Evolutionary conservation across 1,140 invertebrate species (phyloP).

Genomic region (Drosophila serrata): DNA sequence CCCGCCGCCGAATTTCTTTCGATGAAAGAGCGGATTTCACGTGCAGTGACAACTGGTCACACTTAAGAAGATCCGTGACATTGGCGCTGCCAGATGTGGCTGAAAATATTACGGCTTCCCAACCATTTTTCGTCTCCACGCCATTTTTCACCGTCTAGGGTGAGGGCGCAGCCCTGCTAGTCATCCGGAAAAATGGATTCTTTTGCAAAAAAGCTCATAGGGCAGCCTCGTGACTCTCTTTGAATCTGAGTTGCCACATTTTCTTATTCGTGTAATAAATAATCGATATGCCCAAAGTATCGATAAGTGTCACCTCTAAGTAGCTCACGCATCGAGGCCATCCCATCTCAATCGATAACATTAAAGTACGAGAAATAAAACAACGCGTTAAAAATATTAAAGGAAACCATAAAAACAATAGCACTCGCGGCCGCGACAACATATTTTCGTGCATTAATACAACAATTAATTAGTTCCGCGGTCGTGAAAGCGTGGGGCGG

Average conservation of each 20-base stretch:
- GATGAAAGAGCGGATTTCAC: neutral
- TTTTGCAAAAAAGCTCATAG: neutral
- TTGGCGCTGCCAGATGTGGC: neutral
- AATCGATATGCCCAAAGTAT: neutral
- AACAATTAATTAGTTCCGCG: constrained; percentile 1
- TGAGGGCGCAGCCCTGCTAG: rapidly evolving
- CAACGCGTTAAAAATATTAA: constrained; percentile 29
- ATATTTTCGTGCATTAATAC: constrained; percentile 14
- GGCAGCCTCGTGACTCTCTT: neutral
- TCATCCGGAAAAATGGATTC: neutral
- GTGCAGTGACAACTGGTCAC: neutral
- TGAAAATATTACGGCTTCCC: neutral
- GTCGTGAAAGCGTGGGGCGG: constrained; percentile 5
- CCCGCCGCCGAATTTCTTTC: too few species aligned
- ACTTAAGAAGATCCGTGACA: neutral
- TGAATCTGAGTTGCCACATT: neutral
- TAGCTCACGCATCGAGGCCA: too few species aligned
- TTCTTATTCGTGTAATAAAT: neutral
- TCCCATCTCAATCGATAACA: constrained; percentile 4
- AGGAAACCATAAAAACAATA: constrained; percentile 31
- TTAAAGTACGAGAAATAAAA: constrained; percentile 19
- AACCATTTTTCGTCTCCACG: too few species aligned
- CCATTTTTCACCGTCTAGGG: neutral
- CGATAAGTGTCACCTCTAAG: neutral
- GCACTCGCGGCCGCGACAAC: constrained; percentile 44